A percentile compares a stretch with the other conserved stretches of the same genome.
phyloP scores from a whole-genome alignment of 2,888 invertebrate genomes.

The Myopa testacea region DNA sequence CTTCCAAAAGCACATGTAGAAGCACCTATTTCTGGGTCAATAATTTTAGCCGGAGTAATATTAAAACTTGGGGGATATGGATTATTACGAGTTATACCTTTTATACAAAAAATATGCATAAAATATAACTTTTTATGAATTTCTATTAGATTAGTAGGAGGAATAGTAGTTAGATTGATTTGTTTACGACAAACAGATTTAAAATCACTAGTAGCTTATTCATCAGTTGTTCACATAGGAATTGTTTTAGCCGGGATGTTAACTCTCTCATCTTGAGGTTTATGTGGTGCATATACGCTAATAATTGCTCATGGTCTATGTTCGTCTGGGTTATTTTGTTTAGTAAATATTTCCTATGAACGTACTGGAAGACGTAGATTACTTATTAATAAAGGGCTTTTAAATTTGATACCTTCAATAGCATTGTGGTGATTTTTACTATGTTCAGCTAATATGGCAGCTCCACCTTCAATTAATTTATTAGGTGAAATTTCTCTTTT shows the following conservation, averaged over 20 bases:
- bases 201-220: constrained; percentile 77
- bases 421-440: constrained; percentile 77
- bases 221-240: constrained; percentile 78
- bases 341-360: constrained; percentile 76
- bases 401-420: constrained; percentile 73
- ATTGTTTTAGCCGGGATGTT: constrained; percentile 73
- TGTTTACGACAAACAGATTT: constrained; percentile 79
- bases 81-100: constrained; percentile 71
- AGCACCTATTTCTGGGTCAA: constrained; percentile 78
- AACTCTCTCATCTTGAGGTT: constrained; percentile 71
- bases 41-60: constrained; percentile 80
- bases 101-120: constrained; percentile 69
- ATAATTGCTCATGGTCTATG: constrained; percentile 77
- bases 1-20: constrained; percentile 82
- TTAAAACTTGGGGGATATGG: constrained; percentile 82
- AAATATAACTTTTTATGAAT: constrained; percentile 71
- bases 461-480: constrained; percentile 77
- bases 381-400: constrained; percentile 74
- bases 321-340: constrained; percentile 76
- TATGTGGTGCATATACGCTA: constrained; percentile 71
- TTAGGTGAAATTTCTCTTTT: constrained; percentile 76
- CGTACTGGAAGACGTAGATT: constrained; percentile 73
- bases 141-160: constrained; percentile 72
- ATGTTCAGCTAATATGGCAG: constrained; percentile 74
- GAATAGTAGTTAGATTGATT: constrained; percentile 73